A percentile compares a stretch with the other conserved stretches of the same genome.
These are phyloP conservation scores for Andrena bicolor DNA, from an alignment of 2,888 invertebrate genomes.

Conservation along the genomic window DNA sequence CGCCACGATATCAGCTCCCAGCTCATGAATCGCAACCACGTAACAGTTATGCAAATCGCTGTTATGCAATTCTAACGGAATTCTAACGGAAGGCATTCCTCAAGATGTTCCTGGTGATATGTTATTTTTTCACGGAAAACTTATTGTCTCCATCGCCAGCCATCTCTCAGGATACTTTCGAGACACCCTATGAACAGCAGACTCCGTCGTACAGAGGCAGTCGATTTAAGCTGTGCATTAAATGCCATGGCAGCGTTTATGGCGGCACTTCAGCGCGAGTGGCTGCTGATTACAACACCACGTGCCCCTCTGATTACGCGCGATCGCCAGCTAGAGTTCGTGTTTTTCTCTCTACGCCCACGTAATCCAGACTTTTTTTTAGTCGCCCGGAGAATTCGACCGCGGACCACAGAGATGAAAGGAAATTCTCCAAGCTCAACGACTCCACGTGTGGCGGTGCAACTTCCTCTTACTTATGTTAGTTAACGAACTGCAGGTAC, in stretches of 20 bases:
- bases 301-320: conserved; percentile 31
- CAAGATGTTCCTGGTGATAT: background rate
- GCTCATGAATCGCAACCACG: background rate
- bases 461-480: conserved; percentile 20
- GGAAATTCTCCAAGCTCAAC: background rate
- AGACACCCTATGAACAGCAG: background rate
- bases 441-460: conserved; percentile 1
- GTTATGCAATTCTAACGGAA: conserved; percentile 8
- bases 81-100: background rate
- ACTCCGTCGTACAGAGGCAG: background rate
- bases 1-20: background rate
- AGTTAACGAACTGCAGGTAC: too few relatives aligned
- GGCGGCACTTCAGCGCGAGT: conserved; percentile 10
- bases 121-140: background rate
- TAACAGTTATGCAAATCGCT: conserved; percentile 13
- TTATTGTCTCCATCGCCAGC: background rate
- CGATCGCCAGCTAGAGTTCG: background rate
- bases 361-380: conserved; percentile 19
- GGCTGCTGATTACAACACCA: conserved; percentile 38
- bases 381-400: background rate
- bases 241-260: background rate
- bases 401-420: conserved; percentile 21
- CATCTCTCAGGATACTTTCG: background rate
- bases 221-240: conserved; percentile 9
- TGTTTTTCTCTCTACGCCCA: conserved; percentile 1